Base-by-base conservation (phyloP, 2,113 vertebrate genomes). In the Perca flavescens region DNA sequence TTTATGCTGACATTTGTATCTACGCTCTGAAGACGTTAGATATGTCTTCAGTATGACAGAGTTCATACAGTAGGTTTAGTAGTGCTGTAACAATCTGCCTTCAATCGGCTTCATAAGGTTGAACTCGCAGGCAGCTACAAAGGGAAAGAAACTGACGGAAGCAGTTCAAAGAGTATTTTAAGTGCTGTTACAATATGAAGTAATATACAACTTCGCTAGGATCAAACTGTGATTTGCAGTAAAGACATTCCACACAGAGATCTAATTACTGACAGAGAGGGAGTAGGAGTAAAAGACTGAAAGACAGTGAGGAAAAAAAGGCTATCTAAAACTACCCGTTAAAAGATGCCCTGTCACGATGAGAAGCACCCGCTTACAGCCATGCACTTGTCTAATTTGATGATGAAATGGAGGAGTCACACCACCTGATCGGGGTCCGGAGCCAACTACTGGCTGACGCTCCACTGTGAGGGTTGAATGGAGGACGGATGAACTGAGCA, bases 351-450 rank as follows among this genome's bases (percentile, higher is more conserved):
- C 66, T 13, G 40, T 69, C 67, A 53, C 25, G 68, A 77, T 53
- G 67, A 72, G 71, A 52, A 40, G 34, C 78, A 28, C 66, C 67
- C 50, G 54, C 71, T 22, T n/a, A 16, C 49, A 64, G 85, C 21
- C 79, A 40, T 31, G 73, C 36, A 36, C 16, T 57, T 72, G 6
- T 78, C 79, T 50, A 49, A 49, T 86, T 2, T 72, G 71, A 58
- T 81, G 79, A 83, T 74, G 77, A 79, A 79, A 79, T 7, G 49
- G 65, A 78, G 83, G 88, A 86, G 77, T 82, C 76, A 82, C 61
- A 56, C 15, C 81, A 84, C 68, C 81, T 85, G 78, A 89, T n/a
- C 64, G 77, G 31, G 34, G 61, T 70, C 60, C 19, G 64, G 31
- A 84, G 80, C 75, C 79, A 67, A 14, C 34, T 47, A 13, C 52